These are phyloP conservation scores for Crypturellus undulatus DNA, from an alignment of 2,113 vertebrate genomes.

Conservation along the genomic window DNA sequence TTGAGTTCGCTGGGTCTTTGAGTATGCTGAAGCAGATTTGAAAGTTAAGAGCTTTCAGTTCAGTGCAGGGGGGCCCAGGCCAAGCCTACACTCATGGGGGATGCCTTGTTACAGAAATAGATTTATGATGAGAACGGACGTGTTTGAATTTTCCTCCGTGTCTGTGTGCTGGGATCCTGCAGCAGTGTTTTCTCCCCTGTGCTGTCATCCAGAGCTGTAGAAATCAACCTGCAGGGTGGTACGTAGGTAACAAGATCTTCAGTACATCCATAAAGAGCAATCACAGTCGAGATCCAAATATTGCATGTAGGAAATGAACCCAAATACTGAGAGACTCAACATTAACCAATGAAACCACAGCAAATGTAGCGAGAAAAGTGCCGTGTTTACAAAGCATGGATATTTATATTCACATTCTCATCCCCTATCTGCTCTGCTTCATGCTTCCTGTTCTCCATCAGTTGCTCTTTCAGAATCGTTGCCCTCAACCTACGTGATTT, in stretches of 20 bases:
- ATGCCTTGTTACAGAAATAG: too few species aligned
- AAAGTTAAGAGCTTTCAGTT: too few species aligned
- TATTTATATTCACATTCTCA: not conserved
- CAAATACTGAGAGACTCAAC: not conserved
- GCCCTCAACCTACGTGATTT: not conserved
- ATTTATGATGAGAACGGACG: not conserved
- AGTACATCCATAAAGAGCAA: not conserved
- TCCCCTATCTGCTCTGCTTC: not conserved
- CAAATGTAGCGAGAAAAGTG: not conserved
- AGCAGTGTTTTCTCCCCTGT: not conserved
- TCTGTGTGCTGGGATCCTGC: too few species aligned
- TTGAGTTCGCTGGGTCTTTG: too few species aligned
- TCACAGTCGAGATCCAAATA: too few species aligned
- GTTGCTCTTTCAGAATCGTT: not conserved
- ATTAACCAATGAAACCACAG: not conserved
- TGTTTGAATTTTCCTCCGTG: not conserved
- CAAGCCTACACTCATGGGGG: not conserved
- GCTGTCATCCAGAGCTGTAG: not conserved
- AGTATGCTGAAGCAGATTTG: not conserved
- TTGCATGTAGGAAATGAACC: not conserved
- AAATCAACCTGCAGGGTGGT: not conserved
- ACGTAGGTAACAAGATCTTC: not conserved
- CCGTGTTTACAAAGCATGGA: not conserved
- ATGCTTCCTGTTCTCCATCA: not conserved
- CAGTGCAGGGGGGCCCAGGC: too few species aligned